Percentiles rank a stretch among this genome's conserved stretches.
These are phyloP conservation scores for Metacarcinus magister DNA, from an alignment of 2,888 invertebrate species.

Conservation along the genomic window DNA sequence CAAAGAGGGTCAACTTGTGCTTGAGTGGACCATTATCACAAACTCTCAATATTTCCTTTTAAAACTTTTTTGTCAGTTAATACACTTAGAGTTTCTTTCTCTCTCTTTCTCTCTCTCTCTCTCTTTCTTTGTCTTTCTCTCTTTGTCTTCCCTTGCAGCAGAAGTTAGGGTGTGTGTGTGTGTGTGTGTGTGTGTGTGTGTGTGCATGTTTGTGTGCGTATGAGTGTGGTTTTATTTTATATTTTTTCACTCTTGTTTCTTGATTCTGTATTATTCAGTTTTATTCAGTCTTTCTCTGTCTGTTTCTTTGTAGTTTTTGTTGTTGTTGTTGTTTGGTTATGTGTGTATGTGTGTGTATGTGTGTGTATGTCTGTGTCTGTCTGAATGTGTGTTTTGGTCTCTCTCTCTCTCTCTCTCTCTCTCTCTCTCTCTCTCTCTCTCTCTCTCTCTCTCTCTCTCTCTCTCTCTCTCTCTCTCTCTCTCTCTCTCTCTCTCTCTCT, in stretches of 20 bases:
- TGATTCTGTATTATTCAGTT: background rate
- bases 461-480: background rate
- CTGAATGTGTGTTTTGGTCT: background rate
- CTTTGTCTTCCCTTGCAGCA: background rate
- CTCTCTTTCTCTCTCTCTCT: background rate
- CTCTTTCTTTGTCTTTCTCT: background rate
- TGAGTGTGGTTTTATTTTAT: background rate
- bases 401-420: background rate
- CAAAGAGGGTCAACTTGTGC: background rate
- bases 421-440: background rate
- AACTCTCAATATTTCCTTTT: conserved; percentile 27
- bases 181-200: background rate
- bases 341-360: background rate
- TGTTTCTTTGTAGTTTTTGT: background rate
- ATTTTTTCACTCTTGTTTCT: background rate
- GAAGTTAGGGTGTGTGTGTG: background rate
- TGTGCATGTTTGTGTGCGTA: background rate
- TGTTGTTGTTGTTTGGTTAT: background rate
- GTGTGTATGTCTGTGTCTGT: background rate
- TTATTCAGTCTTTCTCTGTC: background rate
- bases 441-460: background rate
- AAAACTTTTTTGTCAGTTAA: conserved; percentile 8
- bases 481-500: conserved; percentile 16
- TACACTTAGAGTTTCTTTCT: conserved; percentile 3
- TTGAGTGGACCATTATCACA: background rate